Evolutionary conservation across 2,888 invertebrate genomes (phyloP).

Genomic region (Scaptomyza polygonia): DNA sequence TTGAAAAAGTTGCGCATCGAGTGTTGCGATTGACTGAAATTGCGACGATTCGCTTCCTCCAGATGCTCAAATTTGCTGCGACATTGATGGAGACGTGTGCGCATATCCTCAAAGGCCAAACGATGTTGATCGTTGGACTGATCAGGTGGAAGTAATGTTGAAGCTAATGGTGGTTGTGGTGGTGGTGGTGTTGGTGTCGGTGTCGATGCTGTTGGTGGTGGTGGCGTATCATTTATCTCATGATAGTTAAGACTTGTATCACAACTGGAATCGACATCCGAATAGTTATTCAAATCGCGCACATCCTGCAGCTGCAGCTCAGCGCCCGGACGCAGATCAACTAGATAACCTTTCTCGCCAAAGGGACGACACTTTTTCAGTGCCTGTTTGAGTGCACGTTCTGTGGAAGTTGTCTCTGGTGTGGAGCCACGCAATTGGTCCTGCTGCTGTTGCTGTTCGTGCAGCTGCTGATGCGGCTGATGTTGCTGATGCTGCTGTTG

Average conservation of each 20-base stretch:
- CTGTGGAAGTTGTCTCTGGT: conserved; percentile 70
- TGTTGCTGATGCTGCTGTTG: conserved; percentile 52
- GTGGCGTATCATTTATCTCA: conserved; percentile 74
- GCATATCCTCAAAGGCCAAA: conserved; percentile 82
- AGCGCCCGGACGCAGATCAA: conserved; percentile 82
- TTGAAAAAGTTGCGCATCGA: conserved; percentile 83
- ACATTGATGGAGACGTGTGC: conserved; percentile 82
- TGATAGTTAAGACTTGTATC: conserved; percentile 84
- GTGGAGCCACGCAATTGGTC: conserved; percentile 57
- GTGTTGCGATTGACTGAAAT: conserved; percentile 80
- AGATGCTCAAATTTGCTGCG: conserved; percentile 83
- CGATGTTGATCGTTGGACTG: conserved; percentile 27
- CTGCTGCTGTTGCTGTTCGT: conserved; percentile 37
- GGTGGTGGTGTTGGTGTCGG: conserved; percentile 8
- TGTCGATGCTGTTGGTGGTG: conserved; percentile 3
- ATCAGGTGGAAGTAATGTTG: background rate
- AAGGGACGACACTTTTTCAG: conserved; percentile 81
- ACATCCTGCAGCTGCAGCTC: conserved; percentile 82
- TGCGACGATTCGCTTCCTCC: conserved; percentile 82
- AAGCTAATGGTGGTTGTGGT: conserved; percentile 1
- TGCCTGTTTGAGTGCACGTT: conserved; percentile 79
- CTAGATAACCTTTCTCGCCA: conserved; percentile 83
- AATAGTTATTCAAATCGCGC: conserved; percentile 83
- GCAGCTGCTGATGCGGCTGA: conserved; percentile 18
- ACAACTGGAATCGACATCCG: conserved; percentile 84